Evolutionary conservation across 2,113 vertebrate genomes (phyloP).

Genomic region (Sakesphorus luctuosus): DNA sequence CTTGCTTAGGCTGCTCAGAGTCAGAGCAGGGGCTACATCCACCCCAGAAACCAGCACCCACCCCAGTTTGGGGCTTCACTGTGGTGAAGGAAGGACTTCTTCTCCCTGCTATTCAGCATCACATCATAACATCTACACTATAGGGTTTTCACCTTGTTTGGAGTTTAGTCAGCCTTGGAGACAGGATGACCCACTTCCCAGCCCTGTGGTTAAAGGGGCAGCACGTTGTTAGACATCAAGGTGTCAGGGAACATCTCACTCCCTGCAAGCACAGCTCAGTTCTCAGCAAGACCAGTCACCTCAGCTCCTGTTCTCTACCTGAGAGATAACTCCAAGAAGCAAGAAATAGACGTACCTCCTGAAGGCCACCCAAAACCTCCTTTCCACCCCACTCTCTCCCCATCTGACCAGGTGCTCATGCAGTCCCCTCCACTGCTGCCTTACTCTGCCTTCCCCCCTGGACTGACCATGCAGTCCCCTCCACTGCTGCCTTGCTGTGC

Average conservation of each 20-base stretch:
- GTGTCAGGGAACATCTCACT: background rate
- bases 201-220: accelerated
- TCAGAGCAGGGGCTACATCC: background rate
- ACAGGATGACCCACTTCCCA: background rate
- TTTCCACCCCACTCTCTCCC: background rate
- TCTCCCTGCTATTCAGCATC: background rate
- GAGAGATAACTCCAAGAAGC: background rate
- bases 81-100: background rate
- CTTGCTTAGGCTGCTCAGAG: background rate
- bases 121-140: accelerated
- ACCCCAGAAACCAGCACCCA: background rate
- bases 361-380: background rate
- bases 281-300: background rate
- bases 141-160: background rate
- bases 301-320: background rate
- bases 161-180: background rate
- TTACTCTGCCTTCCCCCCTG: background rate
- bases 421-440: background rate
- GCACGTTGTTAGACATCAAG: background rate
- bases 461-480: background rate
- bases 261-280: background rate
- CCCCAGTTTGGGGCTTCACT: background rate
- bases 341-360: background rate
- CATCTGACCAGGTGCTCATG: background rate
- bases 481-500: background rate